Base-by-base conservation (phyloP, 2,797 vertebrate species). In the Gymnothorax javanicus region DNA sequence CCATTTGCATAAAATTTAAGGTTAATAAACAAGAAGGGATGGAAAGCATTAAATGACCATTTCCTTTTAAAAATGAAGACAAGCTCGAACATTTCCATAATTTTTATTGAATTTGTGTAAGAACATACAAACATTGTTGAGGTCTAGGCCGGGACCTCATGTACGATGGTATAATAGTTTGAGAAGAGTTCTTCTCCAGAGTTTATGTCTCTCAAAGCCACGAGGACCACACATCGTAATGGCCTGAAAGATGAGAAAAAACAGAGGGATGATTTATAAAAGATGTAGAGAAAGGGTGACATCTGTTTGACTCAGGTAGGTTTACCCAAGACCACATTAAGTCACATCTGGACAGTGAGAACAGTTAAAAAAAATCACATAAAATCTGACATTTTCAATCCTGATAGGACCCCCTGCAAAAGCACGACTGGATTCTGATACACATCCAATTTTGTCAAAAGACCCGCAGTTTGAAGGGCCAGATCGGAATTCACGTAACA, bases 101-200 rank as follows among this genome's bases (percentile, higher is more conserved):
- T 43, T 52, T 52, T 81, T 81, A 81, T 81, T 81, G 7, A 23
- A 20, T 56, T 43, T 43, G 27, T 43, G 5, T 9, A 23, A 56
- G 15, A 23, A 56, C 52, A 81, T 54, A 81, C 17, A 81, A 75
- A 75, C 52, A 54, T n/a, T 50, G 20, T 50, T 20, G 17, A 79
- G 43, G 58, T n/a, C 56, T 7, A 43, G 11, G 1, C n/a, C 27
- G n/a, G 17, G 58, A 52, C 23, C 69, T 92, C 98, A 89, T 93
- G 95, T 85, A 99, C 94, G 86, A 99, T 92, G 5, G 98, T 99
- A 91, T 96, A 99, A 91, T 99, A 99, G 94, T 99, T 99, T 33
- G 99, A 99, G 91, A 98, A 97, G 43, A 99, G 97, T 87, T 99
- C 98, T 93, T 99, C 97, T 75, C 97, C 98, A 89, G 91, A 91